Conservation (phyloP, 2,888 invertebrate genomes). For the Eretmocerus hayati region DNA sequence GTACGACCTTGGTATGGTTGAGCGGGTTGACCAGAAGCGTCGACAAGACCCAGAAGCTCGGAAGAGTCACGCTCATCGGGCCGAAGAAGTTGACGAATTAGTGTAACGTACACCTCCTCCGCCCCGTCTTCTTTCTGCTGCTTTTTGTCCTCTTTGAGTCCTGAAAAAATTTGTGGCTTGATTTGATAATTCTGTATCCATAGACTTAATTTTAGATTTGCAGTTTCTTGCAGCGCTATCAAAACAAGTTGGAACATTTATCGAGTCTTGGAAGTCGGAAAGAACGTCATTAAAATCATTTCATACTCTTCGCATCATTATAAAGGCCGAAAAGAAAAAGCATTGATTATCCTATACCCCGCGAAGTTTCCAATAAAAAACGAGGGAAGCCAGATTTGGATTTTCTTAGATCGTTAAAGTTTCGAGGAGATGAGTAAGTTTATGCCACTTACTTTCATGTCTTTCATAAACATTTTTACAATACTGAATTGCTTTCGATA, state of each 20-base stretch:
- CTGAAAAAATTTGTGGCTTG: too few species aligned
- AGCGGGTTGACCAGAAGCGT: slow-evolving; percentile 23
- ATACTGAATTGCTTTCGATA: slow-evolving; percentile 75
- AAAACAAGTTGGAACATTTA: neutral
- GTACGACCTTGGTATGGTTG: too few species aligned
- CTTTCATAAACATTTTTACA: slow-evolving; percentile 65
- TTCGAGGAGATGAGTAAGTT: neutral
- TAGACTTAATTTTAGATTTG: neutral
- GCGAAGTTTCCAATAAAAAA: neutral
- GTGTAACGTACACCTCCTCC: slow-evolving; percentile 52
- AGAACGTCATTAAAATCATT: neutral
- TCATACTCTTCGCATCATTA: too few species aligned
- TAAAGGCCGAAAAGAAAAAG: too few species aligned
- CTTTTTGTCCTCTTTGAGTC: too few species aligned
- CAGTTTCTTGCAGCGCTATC: neutral
- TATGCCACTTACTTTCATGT: slow-evolving; percentile 34
- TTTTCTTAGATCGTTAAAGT: neutral
- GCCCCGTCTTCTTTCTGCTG: slow-evolving; percentile 29
- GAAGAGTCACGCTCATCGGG: slow-evolving; percentile 6
- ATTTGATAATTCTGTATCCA: too few species aligned
- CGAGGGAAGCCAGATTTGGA: neutral
- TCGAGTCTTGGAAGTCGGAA: too few species aligned
- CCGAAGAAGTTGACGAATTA: slow-evolving; percentile 52
- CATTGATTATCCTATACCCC: neutral
- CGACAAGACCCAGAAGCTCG: neutral